These are phyloP conservation scores for Coptodon bakossiorum DNA, from an alignment of 2,113 vertebrate species.

Conservation along the genomic window DNA sequence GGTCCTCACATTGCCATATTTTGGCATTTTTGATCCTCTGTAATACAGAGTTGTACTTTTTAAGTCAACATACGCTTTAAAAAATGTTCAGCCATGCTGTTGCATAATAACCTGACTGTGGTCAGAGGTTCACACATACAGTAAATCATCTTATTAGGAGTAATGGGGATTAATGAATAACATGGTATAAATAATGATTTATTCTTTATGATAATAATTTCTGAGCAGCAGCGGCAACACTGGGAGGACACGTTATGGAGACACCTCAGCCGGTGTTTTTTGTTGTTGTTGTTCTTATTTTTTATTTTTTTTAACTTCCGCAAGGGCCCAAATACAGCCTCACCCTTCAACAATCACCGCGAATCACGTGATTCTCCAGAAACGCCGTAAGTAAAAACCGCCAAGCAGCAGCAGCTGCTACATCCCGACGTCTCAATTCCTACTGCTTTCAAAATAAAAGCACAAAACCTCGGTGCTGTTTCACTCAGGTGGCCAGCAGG, in stretches of 20 bases:
- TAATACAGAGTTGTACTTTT: neutral
- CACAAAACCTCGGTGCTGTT: neutral
- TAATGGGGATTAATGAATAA: neutral
- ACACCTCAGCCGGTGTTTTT: neutral
- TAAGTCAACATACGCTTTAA: neutral
- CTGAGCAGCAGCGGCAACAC: neutral
- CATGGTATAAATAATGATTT: neutral
- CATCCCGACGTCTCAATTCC: neutral
- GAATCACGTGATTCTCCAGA: conserved; percentile 18
- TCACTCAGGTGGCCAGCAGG: neutral
- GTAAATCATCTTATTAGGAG: neutral
- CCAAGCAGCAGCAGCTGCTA: neutral
- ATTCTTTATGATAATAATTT: neutral
- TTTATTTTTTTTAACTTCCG: neutral
- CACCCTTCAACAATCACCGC: neutral
- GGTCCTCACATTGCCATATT: neutral
- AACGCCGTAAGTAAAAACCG: fast-evolving
- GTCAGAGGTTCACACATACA: neutral
- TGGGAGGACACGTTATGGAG: neutral
- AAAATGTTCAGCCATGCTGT: neutral
- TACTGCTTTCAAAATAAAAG: neutral
- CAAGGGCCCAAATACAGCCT: neutral
- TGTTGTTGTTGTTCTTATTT: fast-evolving
- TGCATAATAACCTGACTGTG: neutral
- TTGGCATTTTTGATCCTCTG: neutral